Evolutionary conservation across 2,888 invertebrate genomes (phyloP), one percentile per base, ranked within the genome.

Genomic region (Ophioninae sp.): DNA sequence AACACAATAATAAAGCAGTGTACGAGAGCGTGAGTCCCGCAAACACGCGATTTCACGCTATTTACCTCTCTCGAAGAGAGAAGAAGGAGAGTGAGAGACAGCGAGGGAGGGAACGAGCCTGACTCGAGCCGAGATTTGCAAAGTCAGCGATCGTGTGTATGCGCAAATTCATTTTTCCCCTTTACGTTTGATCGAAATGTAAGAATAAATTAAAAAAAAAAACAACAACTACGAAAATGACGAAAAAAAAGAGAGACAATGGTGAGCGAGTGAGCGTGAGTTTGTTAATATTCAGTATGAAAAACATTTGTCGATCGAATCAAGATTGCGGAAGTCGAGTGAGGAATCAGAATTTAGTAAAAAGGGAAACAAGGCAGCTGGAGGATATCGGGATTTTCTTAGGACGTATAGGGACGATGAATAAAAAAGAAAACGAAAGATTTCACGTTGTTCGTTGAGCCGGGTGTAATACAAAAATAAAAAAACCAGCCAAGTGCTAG

Each of bases 11-110:
- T 84, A 75, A 84, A 80, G 39, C 61, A 78, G 67, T 56, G 70
- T 77, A 77, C 64, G 65, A 72, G 65, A 72, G 79, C 73, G 74
- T 39, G 73, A 79, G 74, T 21, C 69, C 62, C 41, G 68, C 74
- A 79, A 79, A 65, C 79, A 79, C 75, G 79, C 80, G 57, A 80
- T 81, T 80, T 77, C 80, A 83, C 69, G 83, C 68, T 80, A 64
- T 67, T 72, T 72, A 61, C 70, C 70, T 77, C 65, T 39, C 37
- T 20, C 23, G 67, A 74, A 69, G 39, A 69, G 23, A 21, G 72
- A n/a, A 61, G 68, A 67, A 59, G 23, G 39, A 37, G 37, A 64
- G 37, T 57, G 76, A 23, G 75, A 50, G 62, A 30, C 39, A 61
- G 50, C 30, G 30, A 30, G 41, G 68, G 41, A 78, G 37, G 65